Base-by-base conservation (phyloP, 2,113 vertebrate genomes). In the Callopanchax toddi region DNA sequence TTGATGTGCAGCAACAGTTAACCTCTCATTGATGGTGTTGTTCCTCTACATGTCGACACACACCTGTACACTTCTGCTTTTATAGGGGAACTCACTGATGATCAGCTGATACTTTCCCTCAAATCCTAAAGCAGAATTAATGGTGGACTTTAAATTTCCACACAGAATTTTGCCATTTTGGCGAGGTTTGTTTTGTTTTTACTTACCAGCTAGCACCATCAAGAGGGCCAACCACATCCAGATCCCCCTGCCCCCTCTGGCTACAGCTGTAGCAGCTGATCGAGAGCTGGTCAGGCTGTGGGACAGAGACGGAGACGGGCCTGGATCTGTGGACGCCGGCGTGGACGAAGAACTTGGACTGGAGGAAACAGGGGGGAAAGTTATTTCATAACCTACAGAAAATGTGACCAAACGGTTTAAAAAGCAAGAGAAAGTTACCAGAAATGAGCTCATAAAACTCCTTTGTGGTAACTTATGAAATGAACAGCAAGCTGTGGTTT, bases 161-260 rank as follows among this genome's bases (percentile, higher is more conserved):
- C n/a, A n/a, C n/a, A n/a, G n/a, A n/a, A n/a, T n/a, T n/a, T n/a
- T n/a, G n/a, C n/a, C n/a, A n/a, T n/a, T n/a, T n/a, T n/a, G n/a
- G n/a, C n/a, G n/a, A n/a, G n/a, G n/a, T n/a, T n/a, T n/a, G n/a
- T n/a, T n/a, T n/a, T n/a, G n/a, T n/a, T n/a, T 0, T 15, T 32
- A 11, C 34, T 11, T 67, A 89, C 89, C 89, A 44, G 94, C 94
- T 6, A 97, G 85, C 17, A 97, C 70, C 1, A 97, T 80, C 32
- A 93, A 63, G 16, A 95, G 60, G 0, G 90, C 83, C 6, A 94
- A 50, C 0, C 93, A 94, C 16, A 94, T 64, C 92, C 94, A 95
- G 46, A 95, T 50, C 0, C 91, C 89, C 60, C 92, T 90, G 77
- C 90, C 87, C 2, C 89, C 70, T 0, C 88, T 86, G 56, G 86